phyloP scores from a whole-genome alignment of 2,797 vertebrate species.

The Semaprochilodus insignis region DNA sequence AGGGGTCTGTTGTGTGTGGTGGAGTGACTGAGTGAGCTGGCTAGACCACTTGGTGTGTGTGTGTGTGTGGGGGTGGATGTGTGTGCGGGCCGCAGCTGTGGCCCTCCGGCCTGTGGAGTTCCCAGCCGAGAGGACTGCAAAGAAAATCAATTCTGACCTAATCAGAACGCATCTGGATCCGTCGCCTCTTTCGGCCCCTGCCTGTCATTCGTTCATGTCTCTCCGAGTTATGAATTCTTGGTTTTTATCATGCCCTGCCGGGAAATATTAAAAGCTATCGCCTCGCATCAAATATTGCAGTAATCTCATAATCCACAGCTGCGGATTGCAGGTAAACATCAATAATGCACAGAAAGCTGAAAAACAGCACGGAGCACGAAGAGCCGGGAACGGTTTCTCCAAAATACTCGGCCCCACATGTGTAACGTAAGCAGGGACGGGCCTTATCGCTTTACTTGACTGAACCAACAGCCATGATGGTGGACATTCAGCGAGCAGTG shows the following conservation, averaged over 20 bases:
- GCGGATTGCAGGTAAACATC: constrained; percentile 6
- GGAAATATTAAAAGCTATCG: constrained; percentile 20
- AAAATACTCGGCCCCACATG: no score
- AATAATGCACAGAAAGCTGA: not conserved
- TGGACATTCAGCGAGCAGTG: no score
- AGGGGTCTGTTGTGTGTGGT: constrained; percentile 57
- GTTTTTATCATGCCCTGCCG: not conserved
- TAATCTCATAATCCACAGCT: not conserved
- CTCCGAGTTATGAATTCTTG: constrained; percentile 22
- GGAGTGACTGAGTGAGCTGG: constrained; percentile 61
- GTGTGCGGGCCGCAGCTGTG: constrained; percentile 54
- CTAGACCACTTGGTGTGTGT: constrained; percentile 51
- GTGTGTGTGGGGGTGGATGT: constrained; percentile 51
- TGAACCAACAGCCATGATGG: no score
- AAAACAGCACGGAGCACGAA: not conserved
- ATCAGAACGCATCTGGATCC: constrained; percentile 42
- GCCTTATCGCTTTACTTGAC: no score
- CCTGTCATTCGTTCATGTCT: not conserved
- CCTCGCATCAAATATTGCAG: constrained; percentile 5
- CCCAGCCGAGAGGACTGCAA: constrained; percentile 51
- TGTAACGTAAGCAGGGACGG: no score
- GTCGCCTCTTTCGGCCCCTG: not conserved
- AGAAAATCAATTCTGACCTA: constrained; percentile 51
- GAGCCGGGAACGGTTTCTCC: no score
- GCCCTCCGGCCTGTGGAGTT: constrained; percentile 44